phyloP scores from a whole-genome alignment of 2,888 invertebrate genomes.

The Dasysyrphus albostriatus region DNA sequence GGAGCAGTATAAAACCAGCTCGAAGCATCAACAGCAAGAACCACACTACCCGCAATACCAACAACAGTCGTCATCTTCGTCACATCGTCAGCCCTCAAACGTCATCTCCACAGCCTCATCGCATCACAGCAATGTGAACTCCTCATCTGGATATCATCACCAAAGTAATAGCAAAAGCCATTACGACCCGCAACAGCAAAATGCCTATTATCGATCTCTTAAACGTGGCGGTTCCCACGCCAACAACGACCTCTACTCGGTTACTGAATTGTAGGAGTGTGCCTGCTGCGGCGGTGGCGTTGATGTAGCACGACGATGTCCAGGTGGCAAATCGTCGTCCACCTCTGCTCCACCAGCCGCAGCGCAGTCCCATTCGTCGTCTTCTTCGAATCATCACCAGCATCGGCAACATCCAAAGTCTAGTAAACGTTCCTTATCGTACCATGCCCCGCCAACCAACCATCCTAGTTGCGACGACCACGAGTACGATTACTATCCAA shows the following conservation, averaged over 20 bases:
- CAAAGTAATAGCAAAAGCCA: conserved; percentile 76
- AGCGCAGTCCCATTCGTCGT: conserved; percentile 73
- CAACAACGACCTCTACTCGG: conserved; percentile 88
- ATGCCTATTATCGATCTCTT: conserved; percentile 84
- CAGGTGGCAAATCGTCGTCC: conserved; percentile 77
- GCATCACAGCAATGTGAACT: conserved; percentile 75
- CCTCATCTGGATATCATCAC: conserved; percentile 76
- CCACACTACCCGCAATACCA: conserved; percentile 81
- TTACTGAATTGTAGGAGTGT: conserved; percentile 88
- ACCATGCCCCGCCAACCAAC: conserved; percentile 72
- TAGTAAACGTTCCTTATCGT: conserved; percentile 76
- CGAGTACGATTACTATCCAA: conserved; percentile 82
- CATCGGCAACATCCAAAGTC: conserved; percentile 76
- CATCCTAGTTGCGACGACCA: conserved; percentile 80
- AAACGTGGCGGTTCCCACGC: conserved; percentile 84
- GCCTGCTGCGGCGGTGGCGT: conserved; percentile 84
- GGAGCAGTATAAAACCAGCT: conserved; percentile 79
- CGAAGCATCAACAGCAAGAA: conserved; percentile 70
- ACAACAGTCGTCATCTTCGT: conserved; percentile 77
- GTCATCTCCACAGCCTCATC: conserved; percentile 73
- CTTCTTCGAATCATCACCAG: conserved; percentile 66
- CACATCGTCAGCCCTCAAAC: conserved; percentile 76
- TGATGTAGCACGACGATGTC: conserved; percentile 82
- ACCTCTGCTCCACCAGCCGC: conserved; percentile 78
- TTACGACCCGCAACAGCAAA: conserved; percentile 76